Base-by-base conservation (phyloP, 1,140 invertebrate genomes). In the Vanessa atalanta region DNA sequence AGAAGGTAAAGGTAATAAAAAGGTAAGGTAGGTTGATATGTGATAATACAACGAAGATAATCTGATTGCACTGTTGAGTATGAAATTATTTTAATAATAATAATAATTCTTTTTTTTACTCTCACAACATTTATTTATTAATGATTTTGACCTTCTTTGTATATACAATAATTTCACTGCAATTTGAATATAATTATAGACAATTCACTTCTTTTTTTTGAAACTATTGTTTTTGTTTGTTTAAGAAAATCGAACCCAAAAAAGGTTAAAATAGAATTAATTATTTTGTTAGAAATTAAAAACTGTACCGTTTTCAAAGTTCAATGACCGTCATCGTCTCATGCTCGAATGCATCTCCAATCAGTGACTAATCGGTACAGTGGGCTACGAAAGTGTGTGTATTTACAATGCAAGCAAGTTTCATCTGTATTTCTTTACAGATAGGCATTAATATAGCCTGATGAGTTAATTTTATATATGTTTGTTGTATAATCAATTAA, bases 271-370 rank as follows among this genome's bases (percentile, higher is more conserved):
- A 57, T 57, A 57, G 20, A 61, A 61, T 5, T 64, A 51, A 68
- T 69, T 63, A 55, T 74, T 74, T 64, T 47, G 66, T 67, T 64
- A 53, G 69, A 64, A 74, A 55, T 43, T 64, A 74, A 57, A 57
- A 53, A 55, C 57, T 65, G 20, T 69, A 69, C 66, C 66, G 48
- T 69, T 64, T 65, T 20, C 11, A 50, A 65, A 74, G 72, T 63
- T 74, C 72, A 53, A 74, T 51, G 72, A 74, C 72, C 72, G 53
- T 26, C 60, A 55, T 61, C 57, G 57, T 65, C 73, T 68, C 67
- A 75, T 75, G 73, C 60, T 70, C 63, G 67, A 64, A 75, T 70
- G 73, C 73, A 75, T 75, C 73, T 75, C 67, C 67, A 70, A 75
- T 75, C 60, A 75, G 51, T 70, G 67, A 75, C 55, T 73, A 68